phyloP scores from a whole-genome alignment of 2,113 vertebrate genomes.

The Erpornis zantholeuca region DNA sequence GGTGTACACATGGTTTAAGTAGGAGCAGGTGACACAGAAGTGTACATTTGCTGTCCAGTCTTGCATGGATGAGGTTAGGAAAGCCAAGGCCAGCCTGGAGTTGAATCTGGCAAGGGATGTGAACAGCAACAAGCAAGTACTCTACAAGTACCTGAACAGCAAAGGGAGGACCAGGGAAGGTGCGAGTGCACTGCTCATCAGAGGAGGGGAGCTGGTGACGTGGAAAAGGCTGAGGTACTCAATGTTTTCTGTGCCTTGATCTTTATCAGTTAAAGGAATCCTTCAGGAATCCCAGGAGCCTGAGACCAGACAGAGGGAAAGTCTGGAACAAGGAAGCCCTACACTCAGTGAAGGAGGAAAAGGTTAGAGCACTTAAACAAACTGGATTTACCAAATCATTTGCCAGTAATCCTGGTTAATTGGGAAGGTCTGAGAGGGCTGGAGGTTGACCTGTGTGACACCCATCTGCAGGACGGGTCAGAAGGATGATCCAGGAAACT shows the following conservation, averaged over 20 bases:
- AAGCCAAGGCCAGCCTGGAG: not conserved
- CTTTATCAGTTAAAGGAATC: not conserved
- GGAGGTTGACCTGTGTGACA: not conserved
- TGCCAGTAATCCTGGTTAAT: not conserved
- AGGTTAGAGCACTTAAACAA: not conserved
- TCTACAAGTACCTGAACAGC: not conserved
- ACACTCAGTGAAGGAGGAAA: not conserved
- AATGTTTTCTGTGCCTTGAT: not conserved
- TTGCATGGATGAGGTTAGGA: not conserved
- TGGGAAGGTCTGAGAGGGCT: not conserved
- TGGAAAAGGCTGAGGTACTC: not conserved
- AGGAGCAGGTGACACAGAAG: not conserved
- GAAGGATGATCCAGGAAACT: not conserved
- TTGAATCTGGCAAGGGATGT: not conserved
- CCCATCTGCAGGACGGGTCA: not conserved
- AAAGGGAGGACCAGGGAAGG: not conserved
- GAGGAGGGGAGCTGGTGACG: not conserved
- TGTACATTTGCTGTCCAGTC: not conserved
- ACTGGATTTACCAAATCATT: not conserved
- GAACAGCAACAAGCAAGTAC: not conserved
- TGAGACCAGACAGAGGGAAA: not conserved
- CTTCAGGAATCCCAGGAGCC: not conserved
- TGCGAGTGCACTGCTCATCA: not conserved
- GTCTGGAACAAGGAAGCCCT: not conserved
- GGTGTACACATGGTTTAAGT: not conserved